Evolutionary conservation across 2,888 invertebrate genomes (phyloP), one percentile per base, ranked within the genome.

Genomic region (Micoletzkya japonica): DNA sequence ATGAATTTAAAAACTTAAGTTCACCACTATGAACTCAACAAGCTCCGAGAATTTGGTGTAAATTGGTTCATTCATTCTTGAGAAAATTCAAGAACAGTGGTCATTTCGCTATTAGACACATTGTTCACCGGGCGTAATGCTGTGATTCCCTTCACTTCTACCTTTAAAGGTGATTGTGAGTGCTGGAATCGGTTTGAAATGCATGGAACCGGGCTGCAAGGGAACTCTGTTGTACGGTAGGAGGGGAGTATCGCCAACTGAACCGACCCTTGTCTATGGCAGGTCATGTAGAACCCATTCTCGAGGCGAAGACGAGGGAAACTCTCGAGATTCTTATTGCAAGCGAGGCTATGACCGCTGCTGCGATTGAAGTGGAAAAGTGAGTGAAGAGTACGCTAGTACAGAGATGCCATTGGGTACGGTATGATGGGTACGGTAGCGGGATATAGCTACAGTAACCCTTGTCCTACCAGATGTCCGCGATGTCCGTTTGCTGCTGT

Each of bases 91-190:
- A 14, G 14, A 44, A 44, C 20, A 10, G 10, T 10, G 44, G 10
- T 44, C 14, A 44, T 44, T 44, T 44, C 20, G 44, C 26, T 26
- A 2, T 59, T 60, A 39, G 60, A 39, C 44, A n/a, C n/a, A n/a
- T n/a, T n/a, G n/a, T n/a, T n/a, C n/a, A n/a, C n/a, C n/a, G n/a
- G n/a, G n/a, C n/a, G n/a, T n/a, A n/a, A n/a, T n/a, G n/a, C n/a
- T n/a, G n/a, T n/a, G n/a, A n/a, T n/a, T n/a, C n/a, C n/a, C n/a
- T n/a, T n/a, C n/a, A n/a, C 60, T 60, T 26, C 44, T 37, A 28
- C 30, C 60, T n/a, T 63, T 50, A 24, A 52, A 66, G 64, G 64
- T 66, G 28, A 66, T 66, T 28, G 64, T 66, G 17, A 36, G 36
- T 36, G 39, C 64, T 26, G 64, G 64, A 26, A 52, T 54, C 30